Conservation (phyloP, 2,113 vertebrate species). For the Carassius carassius region DNA sequence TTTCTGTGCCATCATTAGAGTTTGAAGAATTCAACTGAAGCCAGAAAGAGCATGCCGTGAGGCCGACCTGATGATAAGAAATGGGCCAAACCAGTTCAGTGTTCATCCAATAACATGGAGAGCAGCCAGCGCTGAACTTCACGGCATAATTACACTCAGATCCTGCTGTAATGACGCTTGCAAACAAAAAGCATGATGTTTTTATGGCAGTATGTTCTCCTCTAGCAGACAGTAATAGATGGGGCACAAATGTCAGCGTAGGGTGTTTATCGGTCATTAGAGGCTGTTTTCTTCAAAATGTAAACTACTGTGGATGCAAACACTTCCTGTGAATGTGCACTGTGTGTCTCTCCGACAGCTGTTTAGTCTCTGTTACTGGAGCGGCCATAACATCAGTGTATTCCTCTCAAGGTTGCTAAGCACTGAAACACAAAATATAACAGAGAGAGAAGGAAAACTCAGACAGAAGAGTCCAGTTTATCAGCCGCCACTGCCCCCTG, state of each 20-base stretch:
- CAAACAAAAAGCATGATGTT: background rate
- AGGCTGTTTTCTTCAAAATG: background rate
- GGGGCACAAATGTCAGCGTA: background rate
- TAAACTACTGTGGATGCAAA: background rate
- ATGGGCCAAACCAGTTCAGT: background rate
- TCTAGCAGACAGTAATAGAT: too few relatives aligned
- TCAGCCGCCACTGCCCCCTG: background rate
- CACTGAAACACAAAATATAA: background rate
- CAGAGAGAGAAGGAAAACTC: background rate
- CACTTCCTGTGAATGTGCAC: background rate
- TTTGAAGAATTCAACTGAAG: conserved; percentile 22
- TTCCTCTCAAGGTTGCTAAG: background rate
- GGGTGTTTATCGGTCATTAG: background rate
- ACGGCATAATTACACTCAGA: background rate
- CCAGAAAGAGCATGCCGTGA: conserved; percentile 7
- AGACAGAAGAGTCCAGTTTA: background rate
- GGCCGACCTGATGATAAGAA: conserved; percentile 14
- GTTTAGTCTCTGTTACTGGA: background rate
- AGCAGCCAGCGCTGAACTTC: background rate
- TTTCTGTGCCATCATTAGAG: conserved; percentile 41
- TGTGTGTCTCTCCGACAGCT: background rate
- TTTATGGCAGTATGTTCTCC: background rate
- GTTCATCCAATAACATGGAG: background rate
- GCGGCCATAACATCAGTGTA: background rate
- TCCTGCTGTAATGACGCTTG: background rate